A percentile compares a stretch with the other conserved stretches of the same genome.
Evolutionary conservation across 2,797 vertebrate species (phyloP).

Genomic region (Chaunax sp.): DNA sequence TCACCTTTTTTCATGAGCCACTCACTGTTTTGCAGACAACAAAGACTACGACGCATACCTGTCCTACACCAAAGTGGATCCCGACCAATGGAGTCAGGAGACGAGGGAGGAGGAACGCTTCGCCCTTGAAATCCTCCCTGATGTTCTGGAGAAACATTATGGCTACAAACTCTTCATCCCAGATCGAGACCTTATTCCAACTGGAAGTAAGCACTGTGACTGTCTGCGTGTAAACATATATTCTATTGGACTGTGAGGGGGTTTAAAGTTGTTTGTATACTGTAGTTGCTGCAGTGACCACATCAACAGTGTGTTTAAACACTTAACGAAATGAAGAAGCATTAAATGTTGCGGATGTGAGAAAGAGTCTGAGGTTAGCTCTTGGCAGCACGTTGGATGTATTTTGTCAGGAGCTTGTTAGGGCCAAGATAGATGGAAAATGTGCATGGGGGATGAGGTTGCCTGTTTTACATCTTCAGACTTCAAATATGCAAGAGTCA

Average conservation of each 20-base stretch:
- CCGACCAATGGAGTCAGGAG: conserved; percentile 98
- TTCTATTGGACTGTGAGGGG: not conserved
- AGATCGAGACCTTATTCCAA: conserved; percentile 97
- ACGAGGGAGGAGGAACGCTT: conserved; percentile 97
- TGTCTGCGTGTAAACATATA: not conserved
- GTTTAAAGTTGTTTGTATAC: not conserved
- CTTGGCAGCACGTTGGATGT: not conserved
- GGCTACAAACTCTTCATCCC: conserved; percentile 99
- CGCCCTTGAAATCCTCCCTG: conserved; percentile 96
- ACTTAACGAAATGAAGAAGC: not conserved
- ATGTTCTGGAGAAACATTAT: conserved; percentile 98
- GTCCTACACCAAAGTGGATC: conserved; percentile 99
- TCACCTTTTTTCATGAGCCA: not conserved
- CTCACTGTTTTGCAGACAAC: conserved; percentile 84
- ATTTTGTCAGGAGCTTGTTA: not conserved
- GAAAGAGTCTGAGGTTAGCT: no score
- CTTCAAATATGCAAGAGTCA: not conserved
- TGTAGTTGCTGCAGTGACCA: conserved; percentile 15
- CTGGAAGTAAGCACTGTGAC: conserved; percentile 89
- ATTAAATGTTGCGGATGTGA: not conserved
- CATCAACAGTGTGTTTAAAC: not conserved
- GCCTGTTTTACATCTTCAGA: no score
- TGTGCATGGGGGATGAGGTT: not conserved
- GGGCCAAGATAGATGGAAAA: not conserved
- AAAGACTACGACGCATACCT: conserved; percentile 98